These are phyloP conservation scores for Phallusia fumigata DNA, from an alignment of 23 tunicate species.

Conservation along the genomic window DNA sequence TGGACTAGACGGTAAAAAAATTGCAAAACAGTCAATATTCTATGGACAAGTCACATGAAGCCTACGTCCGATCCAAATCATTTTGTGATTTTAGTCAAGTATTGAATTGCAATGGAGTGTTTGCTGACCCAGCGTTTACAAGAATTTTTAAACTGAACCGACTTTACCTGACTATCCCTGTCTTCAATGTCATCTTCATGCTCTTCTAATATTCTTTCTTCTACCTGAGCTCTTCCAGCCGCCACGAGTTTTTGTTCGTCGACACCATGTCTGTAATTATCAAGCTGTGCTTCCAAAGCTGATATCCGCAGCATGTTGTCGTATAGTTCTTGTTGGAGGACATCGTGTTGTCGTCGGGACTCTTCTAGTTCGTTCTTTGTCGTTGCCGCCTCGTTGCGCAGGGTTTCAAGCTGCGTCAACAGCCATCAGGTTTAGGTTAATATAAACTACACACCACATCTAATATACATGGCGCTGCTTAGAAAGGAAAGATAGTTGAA, in stretches of 20 bases:
- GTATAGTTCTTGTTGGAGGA: slow-evolving; percentile 68
- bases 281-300: slow-evolving; percentile 80
- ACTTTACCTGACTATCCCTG: slow-evolving; percentile 61
- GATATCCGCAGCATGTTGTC: slow-evolving; percentile 63
- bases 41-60: too few species aligned
- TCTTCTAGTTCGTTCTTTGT: slow-evolving; percentile 47
- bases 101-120: too few species aligned
- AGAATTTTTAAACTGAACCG: too few species aligned
- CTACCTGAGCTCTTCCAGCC: slow-evolving; percentile 50
- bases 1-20: too few species aligned
- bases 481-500: too few species aligned
- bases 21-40: too few species aligned
- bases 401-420: neutral
- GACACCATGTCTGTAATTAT: slow-evolving; percentile 68
- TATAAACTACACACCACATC: too few species aligned
- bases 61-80: too few species aligned
- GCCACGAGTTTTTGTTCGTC: slow-evolving; percentile 43
- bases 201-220: slow-evolving; percentile 46
- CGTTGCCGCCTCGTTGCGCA: neutral
- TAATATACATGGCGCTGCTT: too few species aligned
- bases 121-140: too few species aligned
- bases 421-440: too few species aligned
- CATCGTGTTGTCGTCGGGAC: slow-evolving; percentile 45
- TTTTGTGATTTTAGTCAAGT: too few species aligned
- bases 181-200: slow-evolving; percentile 47